phyloP scores from a whole-genome alignment of 2,113 vertebrate genomes.

The Cephalopholis sonnerati region DNA sequence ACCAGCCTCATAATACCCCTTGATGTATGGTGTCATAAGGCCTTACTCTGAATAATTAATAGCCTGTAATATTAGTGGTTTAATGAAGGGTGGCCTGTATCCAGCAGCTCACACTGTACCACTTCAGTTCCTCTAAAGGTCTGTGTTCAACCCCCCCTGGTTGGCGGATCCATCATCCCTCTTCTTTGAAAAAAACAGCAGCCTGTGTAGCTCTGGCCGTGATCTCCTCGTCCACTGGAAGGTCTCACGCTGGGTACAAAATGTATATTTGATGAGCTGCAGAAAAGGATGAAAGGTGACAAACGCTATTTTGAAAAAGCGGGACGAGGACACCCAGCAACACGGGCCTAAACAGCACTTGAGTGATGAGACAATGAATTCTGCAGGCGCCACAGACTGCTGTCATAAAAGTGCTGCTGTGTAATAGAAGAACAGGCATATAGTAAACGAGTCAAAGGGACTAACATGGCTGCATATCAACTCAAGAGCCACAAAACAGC shows the following conservation, averaged over 20 bases:
- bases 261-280: constrained; percentile 62
- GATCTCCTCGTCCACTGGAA: constrained; percentile 23
- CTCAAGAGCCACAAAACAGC: constrained; percentile 20
- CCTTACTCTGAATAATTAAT: constrained; percentile 69
- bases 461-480: constrained; percentile 35
- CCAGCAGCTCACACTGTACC: constrained; percentile 27
- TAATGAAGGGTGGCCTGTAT: constrained; percentile 52
- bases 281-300: constrained; percentile 54
- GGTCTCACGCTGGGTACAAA: constrained; percentile 36
- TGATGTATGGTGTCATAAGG: constrained; percentile 57
- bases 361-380: constrained; percentile 51
- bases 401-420: constrained; percentile 33
- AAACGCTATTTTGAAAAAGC: constrained; percentile 22
- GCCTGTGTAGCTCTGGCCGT: neutral
- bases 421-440: constrained; percentile 32
- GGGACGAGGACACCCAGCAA: constrained; percentile 3
- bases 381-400: constrained; percentile 22
- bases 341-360: constrained; percentile 36
- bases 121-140: constrained; percentile 22
- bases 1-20: constrained; percentile 24
- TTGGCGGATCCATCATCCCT: constrained; percentile 33
- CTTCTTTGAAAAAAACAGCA: constrained; percentile 25
- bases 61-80: constrained; percentile 49
- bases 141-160: neutral
- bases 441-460: constrained; percentile 27